Conservation (phyloP, 2,888 invertebrate species). For the Bugulina stolonifera region DNA sequence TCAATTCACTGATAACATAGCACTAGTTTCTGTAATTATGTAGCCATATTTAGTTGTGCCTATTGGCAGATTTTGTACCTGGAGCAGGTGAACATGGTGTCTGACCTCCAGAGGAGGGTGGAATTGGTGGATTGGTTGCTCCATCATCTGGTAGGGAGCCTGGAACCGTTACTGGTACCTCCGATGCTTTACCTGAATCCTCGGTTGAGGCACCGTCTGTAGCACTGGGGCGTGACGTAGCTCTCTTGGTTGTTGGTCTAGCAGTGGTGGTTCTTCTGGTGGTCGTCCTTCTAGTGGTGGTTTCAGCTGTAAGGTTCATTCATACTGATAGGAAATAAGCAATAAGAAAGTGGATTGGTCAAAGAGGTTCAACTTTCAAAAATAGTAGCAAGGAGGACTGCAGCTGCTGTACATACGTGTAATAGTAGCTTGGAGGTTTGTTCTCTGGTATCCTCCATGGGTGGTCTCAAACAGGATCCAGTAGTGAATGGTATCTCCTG, state of each 20-base stretch:
- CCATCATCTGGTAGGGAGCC: not conserved
- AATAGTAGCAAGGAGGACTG: not conserved
- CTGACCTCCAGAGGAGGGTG: too few species aligned
- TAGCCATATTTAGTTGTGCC: too few species aligned
- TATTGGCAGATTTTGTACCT: too few species aligned
- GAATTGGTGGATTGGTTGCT: not conserved
- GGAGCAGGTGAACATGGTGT: too few species aligned
- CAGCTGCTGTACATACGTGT: not conserved
- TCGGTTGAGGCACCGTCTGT: not conserved
- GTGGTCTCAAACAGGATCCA: slow-evolving; percentile 33
- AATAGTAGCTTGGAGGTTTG: slow-evolving; percentile 27
- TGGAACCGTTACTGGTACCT: too few species aligned
- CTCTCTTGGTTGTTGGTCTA: not conserved
- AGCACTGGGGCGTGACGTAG: not conserved
- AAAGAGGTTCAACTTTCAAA: too few species aligned
- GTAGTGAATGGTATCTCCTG: slow-evolving; percentile 36
- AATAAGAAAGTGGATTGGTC: too few species aligned
- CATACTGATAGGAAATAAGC: too few species aligned
- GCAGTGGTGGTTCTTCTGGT: not conserved
- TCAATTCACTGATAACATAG: too few species aligned
- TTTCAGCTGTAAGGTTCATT: not conserved
- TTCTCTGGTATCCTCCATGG: slow-evolving; percentile 30
- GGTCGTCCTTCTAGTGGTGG: not conserved
- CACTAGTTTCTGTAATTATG: too few species aligned
- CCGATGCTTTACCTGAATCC: too few species aligned